Base-by-base conservation (phyloP, 2,113 vertebrate genomes). In the Charadrius vociferus region DNA sequence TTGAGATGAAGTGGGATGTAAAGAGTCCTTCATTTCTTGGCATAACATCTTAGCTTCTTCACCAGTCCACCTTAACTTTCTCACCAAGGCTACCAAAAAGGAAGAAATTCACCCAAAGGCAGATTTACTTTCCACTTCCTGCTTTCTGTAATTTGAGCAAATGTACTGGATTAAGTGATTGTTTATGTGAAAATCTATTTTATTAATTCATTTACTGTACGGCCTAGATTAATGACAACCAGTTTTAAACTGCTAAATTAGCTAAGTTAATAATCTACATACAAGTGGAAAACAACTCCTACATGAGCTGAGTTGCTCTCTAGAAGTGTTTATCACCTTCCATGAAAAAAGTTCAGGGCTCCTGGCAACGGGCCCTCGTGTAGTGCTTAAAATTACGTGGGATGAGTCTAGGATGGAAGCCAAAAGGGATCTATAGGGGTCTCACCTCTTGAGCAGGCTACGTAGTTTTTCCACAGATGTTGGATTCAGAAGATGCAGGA, bases 281-380 rank as follows among this genome's bases (percentile, higher is more conserved):
- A 8, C 3, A 14, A 37, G 29, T 12, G 8, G 34, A 82, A 96
- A 91, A 47, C 5, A 84, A 15, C 18, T 41, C 20, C 37, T 41
- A 6, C 6, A 3, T 89, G 30, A 66, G 7, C 14, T n/a, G 63
- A 49, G 5, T n/a, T 50, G 36, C 23, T 63, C 6, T 41, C 34
- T 49, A 53, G 43, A 70, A 68, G 19, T 12, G 23, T 4, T 81
- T 65, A 41, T 52, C 43, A n/a, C 1, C 14, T 58, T 43, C 24
- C 1, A 2, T 61, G 39, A 41, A 63, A 56, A 63, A 58, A 7
- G 6, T 19, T 72, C 9, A 43, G 23, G 30, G 11, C 3, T 90
- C 6, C 34, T 90, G 63, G 36, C 6, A 39, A 14, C 0, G 1
- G 24, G 8, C 2, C 13, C 7, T 63, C 0, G 1, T 58, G 7